Conservation (phyloP, 1,140 invertebrate species). For the Lepeophtheirus salmonis region DNA sequence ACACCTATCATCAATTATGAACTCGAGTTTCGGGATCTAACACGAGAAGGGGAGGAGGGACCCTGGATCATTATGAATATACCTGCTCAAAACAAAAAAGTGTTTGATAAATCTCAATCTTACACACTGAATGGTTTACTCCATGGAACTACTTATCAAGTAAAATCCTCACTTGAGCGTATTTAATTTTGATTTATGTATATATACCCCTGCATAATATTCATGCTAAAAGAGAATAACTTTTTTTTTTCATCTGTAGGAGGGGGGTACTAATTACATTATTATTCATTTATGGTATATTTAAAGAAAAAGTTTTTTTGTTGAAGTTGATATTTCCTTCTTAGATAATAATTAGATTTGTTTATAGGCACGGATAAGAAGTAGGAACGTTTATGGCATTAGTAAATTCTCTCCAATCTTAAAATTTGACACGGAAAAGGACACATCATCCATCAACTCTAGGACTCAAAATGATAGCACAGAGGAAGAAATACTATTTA, state of each 20-base stretch:
- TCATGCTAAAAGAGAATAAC: no score
- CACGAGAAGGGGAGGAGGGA: background rate
- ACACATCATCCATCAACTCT: background rate
- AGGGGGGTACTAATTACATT: no score
- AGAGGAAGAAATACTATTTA: background rate
- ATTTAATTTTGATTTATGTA: no score
- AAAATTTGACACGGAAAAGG: slow-evolving; percentile 1
- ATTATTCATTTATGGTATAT: no score
- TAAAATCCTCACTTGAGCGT: no score
- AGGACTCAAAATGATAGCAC: background rate
- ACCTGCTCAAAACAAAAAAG: background rate
- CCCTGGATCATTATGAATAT: slow-evolving; percentile 5
- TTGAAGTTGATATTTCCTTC: background rate
- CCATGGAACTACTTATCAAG: background rate
- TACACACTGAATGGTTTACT: slow-evolving; percentile 3
- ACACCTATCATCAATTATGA: slow-evolving; percentile 15
- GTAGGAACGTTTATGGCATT: slow-evolving; percentile 8
- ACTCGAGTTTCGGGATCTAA: slow-evolving; percentile 6
- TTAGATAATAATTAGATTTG: background rate
- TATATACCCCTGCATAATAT: no score
- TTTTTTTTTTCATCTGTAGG: no score
- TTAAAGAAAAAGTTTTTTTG: no score
- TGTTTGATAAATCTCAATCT: background rate
- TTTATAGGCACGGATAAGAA: slow-evolving; percentile 5
- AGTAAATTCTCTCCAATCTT: background rate